Evolutionary conservation across 1,140 invertebrate genomes (phyloP), one percentile per base, ranked within the genome.

Genomic region (Chionoecetes opilio): DNA sequence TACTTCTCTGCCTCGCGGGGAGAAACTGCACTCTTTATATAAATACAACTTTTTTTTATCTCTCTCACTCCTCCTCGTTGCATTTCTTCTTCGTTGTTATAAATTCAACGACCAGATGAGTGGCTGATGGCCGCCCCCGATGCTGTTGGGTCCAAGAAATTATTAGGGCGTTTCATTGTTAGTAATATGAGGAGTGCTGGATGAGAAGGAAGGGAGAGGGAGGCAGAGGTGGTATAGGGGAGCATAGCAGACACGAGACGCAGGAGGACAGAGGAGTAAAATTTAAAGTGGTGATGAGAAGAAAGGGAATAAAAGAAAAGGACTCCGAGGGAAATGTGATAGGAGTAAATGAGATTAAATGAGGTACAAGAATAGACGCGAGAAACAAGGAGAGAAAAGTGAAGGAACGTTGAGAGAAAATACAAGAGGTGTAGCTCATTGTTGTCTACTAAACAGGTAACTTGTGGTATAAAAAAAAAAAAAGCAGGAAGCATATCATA

Each of bases 91-190:
- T 75, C 63, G 11, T 21, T 75, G 63, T n/a, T 11, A 75, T 75
- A 75, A 75, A 75, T n/a, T 75, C 6, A 21, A 11, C n/a, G 6
- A n/a, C n/a, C 21, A 75, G 63, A 75, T 75, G 63, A 75, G 21
- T 75, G 21, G 21, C n/a, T n/a, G 63, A 75, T 75, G 63, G 63
- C 8, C 63, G 63, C 63, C 21, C 63, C 63, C 63, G 63, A 26
- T n/a, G n/a, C 63, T 6, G 63, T n/a, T 75, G 21, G 21, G 21
- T n/a, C 21, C n/a, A n/a, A 21, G 26, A 75, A 75, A n/a, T 75
- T 75, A 75, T 75, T 75, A n/a, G 63, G 63, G 63, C 21, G n/a
- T 75, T 75, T 75, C 63, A 75, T 75, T 75, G 63, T n/a, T 75
- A 26, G 63, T 75, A 75, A 75, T 75, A 75, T 75, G 63, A 75